Evolutionary conservation across 2,113 vertebrate genomes (phyloP).

Genomic region (Chroicocephalus ridibundus): DNA sequence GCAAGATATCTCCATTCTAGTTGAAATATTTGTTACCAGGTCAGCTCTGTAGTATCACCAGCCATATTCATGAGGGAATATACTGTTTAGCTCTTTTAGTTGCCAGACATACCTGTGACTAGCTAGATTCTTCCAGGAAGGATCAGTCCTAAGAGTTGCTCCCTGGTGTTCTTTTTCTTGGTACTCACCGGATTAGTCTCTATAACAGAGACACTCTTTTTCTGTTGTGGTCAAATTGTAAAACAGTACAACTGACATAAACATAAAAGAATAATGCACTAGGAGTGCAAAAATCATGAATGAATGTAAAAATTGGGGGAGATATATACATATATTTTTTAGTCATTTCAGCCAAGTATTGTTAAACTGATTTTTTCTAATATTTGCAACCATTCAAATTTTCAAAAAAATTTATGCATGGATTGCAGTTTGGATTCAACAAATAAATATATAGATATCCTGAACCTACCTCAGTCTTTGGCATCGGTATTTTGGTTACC

Average conservation of each 20-base stretch:
- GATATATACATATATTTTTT: rapidly evolving
- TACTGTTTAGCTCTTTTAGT: neutral
- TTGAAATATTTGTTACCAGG: neutral
- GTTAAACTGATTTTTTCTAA: neutral
- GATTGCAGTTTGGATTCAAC: neutral
- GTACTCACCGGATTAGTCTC: neutral
- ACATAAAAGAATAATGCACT: neutral
- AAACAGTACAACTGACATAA: neutral
- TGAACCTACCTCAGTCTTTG: neutral
- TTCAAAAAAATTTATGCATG: neutral
- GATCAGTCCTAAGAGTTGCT: neutral
- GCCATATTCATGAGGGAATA: neutral
- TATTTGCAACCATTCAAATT: neutral
- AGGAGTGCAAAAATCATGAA: neutral
- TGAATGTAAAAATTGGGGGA: neutral
- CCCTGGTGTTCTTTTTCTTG: neutral
- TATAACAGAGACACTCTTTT: rapidly evolving
- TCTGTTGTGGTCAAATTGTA: neutral
- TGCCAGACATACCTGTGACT: neutral
- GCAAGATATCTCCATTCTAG: neutral
- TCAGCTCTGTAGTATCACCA: neutral
- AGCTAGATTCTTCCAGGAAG: neutral
- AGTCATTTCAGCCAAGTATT: neutral
- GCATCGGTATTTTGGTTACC: neutral
- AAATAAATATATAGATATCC: neutral